Conservation (phyloP, 2,113 vertebrate genomes). For the Lanius collurio region DNA sequence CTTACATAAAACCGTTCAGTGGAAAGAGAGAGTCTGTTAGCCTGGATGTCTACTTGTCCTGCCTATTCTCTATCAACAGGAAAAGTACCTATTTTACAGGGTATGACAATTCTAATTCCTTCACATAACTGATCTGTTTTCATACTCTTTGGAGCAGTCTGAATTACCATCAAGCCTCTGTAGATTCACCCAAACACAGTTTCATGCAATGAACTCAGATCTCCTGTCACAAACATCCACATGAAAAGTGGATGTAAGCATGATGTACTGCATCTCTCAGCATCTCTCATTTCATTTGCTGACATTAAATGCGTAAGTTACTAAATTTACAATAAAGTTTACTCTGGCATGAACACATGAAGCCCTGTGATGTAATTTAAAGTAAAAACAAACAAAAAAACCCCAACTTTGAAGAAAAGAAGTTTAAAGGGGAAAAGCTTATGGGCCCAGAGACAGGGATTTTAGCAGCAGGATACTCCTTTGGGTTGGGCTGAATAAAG, state of each 20-base stretch:
- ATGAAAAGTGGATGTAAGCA: neutral
- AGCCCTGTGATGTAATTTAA: neutral
- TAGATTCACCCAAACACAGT: neutral
- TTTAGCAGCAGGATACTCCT: neutral
- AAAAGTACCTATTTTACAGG: neutral
- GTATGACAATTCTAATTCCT: neutral
- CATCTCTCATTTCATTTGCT: neutral
- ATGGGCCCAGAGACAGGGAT: neutral
- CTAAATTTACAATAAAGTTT: neutral
- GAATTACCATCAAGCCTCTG: neutral
- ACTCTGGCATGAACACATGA: neutral
- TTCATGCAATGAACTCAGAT: neutral
- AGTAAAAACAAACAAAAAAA: neutral
- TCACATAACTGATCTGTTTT: neutral
- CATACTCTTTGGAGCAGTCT: neutral
- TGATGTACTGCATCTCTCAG: neutral
- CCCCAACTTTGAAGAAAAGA: neutral
- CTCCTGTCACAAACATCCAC: neutral
- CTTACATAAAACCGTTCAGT: neutral
- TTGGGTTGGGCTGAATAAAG: neutral
- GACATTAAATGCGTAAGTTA: neutral
- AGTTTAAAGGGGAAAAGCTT: neutral
- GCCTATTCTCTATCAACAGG: neutral
- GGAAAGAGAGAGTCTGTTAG: neutral
- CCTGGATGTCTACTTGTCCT: neutral